Base-by-base conservation (phyloP, 2,113 vertebrate species). In the Neomonachus schauinslandi region DNA sequence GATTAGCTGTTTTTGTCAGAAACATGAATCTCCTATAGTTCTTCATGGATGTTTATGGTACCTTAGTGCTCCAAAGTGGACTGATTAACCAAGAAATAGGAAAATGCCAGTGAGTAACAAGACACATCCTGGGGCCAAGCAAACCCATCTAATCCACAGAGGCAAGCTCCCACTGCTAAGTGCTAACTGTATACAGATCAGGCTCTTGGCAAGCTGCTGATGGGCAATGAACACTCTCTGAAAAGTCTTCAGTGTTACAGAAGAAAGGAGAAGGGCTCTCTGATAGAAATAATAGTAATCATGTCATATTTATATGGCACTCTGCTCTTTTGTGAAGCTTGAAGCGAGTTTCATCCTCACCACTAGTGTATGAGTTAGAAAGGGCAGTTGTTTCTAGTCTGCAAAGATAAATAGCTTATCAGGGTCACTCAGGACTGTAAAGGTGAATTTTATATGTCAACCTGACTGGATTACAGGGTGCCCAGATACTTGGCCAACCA, bases 271-370 rank as follows among this genome's bases (percentile, higher is more conserved):
- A 72, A 42, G 36, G 13, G 39, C 15, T 51, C 26, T 89, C 49
- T 55, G 49, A 65, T 24, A 71, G 42, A 83, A 92, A 81, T 36
- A 53, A 59, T 51, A 80, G 19, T 22, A 65, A 67, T 63, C 53
- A 61, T 31, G 22, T 51, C 21, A 31, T 97, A 86, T 96, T 98
- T 98, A 97, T 93, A 93, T 71, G 98, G 33, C 36, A 33, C 26
- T 63, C 10, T 51, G 9, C 28, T 83, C 61, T 94, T 92, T 33
- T 26, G 22, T 69, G 91, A 97, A 74, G 21, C 80, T 84, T 83
- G 57, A 89, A 84, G 22, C 10, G 4, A 28, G 16, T 86, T 91
- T 91, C 79, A 39, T 81, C 55, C 31, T 92, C 15, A 82, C 49
- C 71, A 67, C 46, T 65, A 90, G 65, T 79, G n/a, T 89, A 13